A percentile compares a stretch with the other conserved stretches of the same genome.
Conservation (phyloP, 1,140 invertebrate genomes). For the Ctenoplectra terminalis region DNA sequence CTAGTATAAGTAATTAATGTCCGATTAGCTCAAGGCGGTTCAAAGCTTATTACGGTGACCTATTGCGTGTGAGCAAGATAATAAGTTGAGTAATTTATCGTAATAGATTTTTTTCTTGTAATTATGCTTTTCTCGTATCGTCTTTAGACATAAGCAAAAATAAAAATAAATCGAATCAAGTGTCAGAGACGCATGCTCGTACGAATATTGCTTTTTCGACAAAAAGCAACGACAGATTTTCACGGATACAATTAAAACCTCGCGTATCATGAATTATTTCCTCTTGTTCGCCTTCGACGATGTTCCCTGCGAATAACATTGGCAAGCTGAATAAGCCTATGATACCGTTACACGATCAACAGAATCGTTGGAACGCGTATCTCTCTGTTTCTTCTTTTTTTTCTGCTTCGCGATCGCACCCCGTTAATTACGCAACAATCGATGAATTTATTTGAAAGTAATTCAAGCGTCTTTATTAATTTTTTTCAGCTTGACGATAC, state of each 20-base stretch:
- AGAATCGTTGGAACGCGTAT: not conserved
- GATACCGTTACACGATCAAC: not conserved
- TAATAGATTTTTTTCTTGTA: not conserved
- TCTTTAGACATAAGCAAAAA: not conserved
- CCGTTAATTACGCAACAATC: not conserved
- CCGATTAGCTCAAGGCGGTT: not conserved
- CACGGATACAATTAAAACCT: not conserved
- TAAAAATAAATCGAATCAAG: not conserved
- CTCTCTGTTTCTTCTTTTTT: not conserved
- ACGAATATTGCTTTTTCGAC: not conserved
- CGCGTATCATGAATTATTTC: not conserved
- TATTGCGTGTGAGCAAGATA: not conserved
- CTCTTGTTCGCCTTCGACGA: not conserved
- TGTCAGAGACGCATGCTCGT: not conserved
- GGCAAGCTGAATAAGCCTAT: not conserved
- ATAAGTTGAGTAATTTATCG: conserved; percentile 3
- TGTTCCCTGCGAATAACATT: not conserved
- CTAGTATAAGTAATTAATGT: not conserved
- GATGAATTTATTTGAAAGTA: not conserved
- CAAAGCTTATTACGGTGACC: not conserved
- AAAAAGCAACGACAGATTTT: too few relatives aligned
- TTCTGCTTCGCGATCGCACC: not conserved
- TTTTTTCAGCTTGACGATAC: too few relatives aligned
- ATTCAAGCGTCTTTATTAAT: not conserved
- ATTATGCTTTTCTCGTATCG: not conserved